Evolutionary conservation across 2,113 vertebrate genomes (phyloP), one percentile per base, ranked within the genome.

Genomic region (Apodemus sylvaticus): DNA sequence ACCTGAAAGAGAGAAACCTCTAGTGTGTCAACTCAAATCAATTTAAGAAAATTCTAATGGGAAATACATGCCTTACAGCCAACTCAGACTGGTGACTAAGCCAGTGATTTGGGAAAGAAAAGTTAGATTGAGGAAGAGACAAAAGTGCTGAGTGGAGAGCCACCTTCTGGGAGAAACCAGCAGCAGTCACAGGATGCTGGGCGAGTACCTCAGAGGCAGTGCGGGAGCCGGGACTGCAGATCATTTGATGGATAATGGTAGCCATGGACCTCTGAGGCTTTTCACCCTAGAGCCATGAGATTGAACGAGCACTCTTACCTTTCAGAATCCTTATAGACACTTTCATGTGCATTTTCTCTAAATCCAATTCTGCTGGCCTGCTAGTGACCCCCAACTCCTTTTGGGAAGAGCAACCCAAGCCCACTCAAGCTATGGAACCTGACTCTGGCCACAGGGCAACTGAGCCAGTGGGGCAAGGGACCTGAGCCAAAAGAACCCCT

Each of bases 41-140:
- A 20, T 81, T 88, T 89, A 66, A 58, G 92, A 93, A 92, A 74
- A 29, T n/a, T 96, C 92, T 89, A 31, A 29, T 78, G 19, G 89
- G 89, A 85, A 88, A 79, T 34, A 48, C 14, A 12, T 42, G 16
- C 19, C 34, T 51, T 78, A 73, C 77, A 55, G 62, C 86, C 45
- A 79, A 36, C 31, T 78, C 51, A 89, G 34, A 29, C 60, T 48
- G 45, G 45, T 48, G 45, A 48, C 45, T 48, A 48, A 48, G 45
- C 45, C 45, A 60, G 31, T 53, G 64, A 85, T 79, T 93, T 86
- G 31, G 42, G 68, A 71, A 89, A 53, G 51, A 48, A 79, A 86
- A 79, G 51, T 12, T n/a, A 86, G 31, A 60, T 42, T 73, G 42
- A 78, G 36, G 26, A 45, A 3, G 8, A 0, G n/a, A 70, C 95